phyloP scores from a whole-genome alignment of 2,888 invertebrate species.

The Euplexia lucipara region DNA sequence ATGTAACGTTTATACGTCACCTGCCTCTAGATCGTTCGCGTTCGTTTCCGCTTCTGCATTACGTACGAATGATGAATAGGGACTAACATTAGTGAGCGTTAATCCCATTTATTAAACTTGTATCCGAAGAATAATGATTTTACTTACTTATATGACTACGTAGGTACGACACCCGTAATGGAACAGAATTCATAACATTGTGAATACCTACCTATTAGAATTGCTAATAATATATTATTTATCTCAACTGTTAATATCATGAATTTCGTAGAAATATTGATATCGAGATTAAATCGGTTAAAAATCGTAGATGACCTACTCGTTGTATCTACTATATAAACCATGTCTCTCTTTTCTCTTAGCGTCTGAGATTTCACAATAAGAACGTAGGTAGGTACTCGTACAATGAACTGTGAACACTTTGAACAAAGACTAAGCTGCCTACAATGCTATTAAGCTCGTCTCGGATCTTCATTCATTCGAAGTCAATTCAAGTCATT shows the following conservation, averaged over 20 bases:
- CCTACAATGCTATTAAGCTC: slow-evolving; percentile 48
- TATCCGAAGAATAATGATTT: slow-evolving; percentile 10
- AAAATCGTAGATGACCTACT: slow-evolving; percentile 29
- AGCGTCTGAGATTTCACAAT: slow-evolving; percentile 53
- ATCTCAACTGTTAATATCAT: no score
- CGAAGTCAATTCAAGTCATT: no score
- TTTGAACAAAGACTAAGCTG: slow-evolving; percentile 56
- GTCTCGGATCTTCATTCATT: slow-evolving; percentile 39
- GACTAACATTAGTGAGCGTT: slow-evolving; percentile 4
- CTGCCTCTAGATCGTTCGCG: slow-evolving; percentile 38
- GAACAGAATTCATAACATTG: background rate
- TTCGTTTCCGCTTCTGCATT: slow-evolving; percentile 43
- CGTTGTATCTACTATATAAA: slow-evolving; percentile 25
- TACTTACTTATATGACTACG: background rate
- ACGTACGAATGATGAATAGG: slow-evolving; percentile 30
- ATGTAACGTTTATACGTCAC: slow-evolving; percentile 34
- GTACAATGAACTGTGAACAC: slow-evolving; percentile 61
- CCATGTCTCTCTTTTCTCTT: slow-evolving; percentile 19
- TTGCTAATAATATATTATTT: no score
- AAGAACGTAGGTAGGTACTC: slow-evolving; percentile 54
- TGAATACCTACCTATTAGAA: no score
- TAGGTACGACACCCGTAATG: background rate
- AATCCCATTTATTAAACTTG: slow-evolving; percentile 6
- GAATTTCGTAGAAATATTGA: background rate
- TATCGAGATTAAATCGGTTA: background rate